Base-by-base conservation (phyloP, 2,888 invertebrate genomes). In the Pomacea canaliculata region DNA sequence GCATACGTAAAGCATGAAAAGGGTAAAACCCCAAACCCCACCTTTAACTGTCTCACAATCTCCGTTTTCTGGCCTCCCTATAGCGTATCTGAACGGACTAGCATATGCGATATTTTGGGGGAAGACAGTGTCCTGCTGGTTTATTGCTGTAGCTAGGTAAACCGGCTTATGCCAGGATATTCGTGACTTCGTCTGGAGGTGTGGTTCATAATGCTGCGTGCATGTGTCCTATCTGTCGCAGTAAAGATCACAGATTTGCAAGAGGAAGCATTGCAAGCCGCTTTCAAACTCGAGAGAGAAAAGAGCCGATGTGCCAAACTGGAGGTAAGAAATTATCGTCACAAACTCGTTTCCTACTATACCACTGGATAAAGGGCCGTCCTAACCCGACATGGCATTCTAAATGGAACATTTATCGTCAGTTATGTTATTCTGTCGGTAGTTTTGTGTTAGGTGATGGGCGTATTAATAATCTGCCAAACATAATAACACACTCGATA, bases 291-390 rank as follows among this genome's bases (percentile, higher is more conserved):
- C 70, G 76, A 78, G 16, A 75, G 60, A 63, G 81, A 82, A 75
- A 77, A 76, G 63, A 73, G 79, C 19, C 74, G 76, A 60, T 78
- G 75, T 75, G 70, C 78, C 27, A 77, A 82, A 65, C 66, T 83
- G 65, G 83, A 83, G 80, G 83, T 83, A 65, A 77, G 76, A 63
- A 3, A 19, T 37, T 13, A 56, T 16, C 12, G 8, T 13, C 51
- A 56, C 12, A 56, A 56, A 2, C 10, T 10, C 10, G 51, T 56
- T 56, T 56, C 12, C 10, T 56, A 7, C 16, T 56, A 56, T 56
- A 10, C 37, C 37, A 37, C 37, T 37, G 37, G 37, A 37, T 37
- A 37, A 37, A 37, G 37, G 37, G 37, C 37, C 37, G 3, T 37
- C 37, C 5, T 37, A 37, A 37, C 37, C 1, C 0, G 37, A 37